Base-by-base conservation (phyloP, 2,888 invertebrate species). In the Girardia tigrina region DNA sequence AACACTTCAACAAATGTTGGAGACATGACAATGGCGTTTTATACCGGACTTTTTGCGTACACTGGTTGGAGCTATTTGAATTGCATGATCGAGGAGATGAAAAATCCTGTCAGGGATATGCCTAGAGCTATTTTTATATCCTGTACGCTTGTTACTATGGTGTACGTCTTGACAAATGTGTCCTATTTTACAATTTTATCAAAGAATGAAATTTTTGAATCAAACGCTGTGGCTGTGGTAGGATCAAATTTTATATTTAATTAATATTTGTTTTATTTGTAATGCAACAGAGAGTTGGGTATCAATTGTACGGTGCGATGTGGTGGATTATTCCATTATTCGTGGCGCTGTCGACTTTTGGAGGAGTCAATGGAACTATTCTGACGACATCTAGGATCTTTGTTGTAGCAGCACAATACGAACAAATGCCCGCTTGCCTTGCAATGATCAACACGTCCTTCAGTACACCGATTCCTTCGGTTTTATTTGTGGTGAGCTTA, bases 21-120 rank as follows among this genome's bases (percentile, higher is more conserved):
- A 16, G 90, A 92, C 76, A 88, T 95, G 80, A 92, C 95, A 0
- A 86, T 97, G 77, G 95, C 95, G n/a, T 97, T 98, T 86, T 98
- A 98, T 86, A 94, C 94, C 0, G 97, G 97, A 75, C 86, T 98
- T 78, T 98, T 98, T 85, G 97, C 98, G 23, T 98, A 97, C 86
- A 95, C 95, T 82, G 97, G 97, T 85, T 97, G 97, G 95, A 98
- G 98, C 86, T 99, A 98, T 86, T 86, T 98, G 80, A 98, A 98
- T 86, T 98, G 95, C 85, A 94, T 99, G 78, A 94, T 97, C 80
- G 98, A 98, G 84, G 98, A 98, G 85, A 86, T 98, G 78, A 92
- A 97, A 84, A 93, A 98, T 84, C 98, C 98, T 0, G 91, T 94
- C 77, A 90, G 92, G 83, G 95, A 98, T 86, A 87, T 94, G 77